Conservation (phyloP, 2,113 vertebrate species). For the Piliocolobus tephrosceles region DNA sequence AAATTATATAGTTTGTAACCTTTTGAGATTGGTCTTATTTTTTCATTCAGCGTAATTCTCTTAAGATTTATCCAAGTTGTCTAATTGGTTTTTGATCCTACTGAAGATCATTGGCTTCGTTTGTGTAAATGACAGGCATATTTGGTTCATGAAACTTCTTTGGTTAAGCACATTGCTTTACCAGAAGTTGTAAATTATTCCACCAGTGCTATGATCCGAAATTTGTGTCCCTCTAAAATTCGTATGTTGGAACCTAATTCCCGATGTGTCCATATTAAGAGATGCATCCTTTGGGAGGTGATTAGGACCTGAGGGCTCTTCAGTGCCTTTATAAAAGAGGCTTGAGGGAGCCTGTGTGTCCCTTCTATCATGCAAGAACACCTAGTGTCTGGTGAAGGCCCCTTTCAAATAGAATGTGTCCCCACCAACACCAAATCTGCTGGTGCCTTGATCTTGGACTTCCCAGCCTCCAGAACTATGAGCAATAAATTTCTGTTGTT, state of each 20-base stretch:
- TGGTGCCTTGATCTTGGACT: not conserved
- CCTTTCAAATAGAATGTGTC: not conserved
- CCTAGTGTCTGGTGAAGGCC: not conserved
- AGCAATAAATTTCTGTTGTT: not conserved
- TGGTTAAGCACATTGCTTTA: not conserved
- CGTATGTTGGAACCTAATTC: not conserved
- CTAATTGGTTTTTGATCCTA: not conserved
- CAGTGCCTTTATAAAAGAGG: not conserved
- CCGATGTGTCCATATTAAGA: not conserved
- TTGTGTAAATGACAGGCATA: not conserved
- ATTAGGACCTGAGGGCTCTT: not conserved
- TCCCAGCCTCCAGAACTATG: not conserved
- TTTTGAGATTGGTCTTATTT: not conserved
- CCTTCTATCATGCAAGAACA: not conserved
- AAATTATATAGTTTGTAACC: not conserved
- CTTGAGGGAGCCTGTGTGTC: not conserved
- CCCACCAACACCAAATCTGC: not conserved
- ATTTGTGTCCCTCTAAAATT: not conserved
- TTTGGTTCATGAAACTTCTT: slow-evolving; percentile 10
- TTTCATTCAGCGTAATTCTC: not conserved
- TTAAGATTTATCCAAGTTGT: not conserved
- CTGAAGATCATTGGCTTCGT: not conserved
- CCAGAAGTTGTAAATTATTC: not conserved
- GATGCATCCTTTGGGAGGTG: too few species aligned
- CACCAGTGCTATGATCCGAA: not conserved